Evolutionary conservation across 1,140 invertebrate genomes (phyloP).

Genomic region (Ruditapes philippinarum): DNA sequence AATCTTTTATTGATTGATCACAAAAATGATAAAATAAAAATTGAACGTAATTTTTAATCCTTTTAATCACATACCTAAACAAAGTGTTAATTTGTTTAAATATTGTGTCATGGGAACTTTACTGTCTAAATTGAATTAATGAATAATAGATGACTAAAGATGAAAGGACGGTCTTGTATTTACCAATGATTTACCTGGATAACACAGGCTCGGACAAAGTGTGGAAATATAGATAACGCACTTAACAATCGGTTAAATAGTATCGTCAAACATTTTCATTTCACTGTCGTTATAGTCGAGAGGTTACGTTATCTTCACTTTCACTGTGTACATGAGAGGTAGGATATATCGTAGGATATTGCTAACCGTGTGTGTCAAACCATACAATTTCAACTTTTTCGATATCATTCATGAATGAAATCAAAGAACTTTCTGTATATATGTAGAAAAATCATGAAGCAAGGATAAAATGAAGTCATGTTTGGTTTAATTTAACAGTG

Average conservation of each 20-base stretch:
- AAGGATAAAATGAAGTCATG: neutral
- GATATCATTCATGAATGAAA: neutral
- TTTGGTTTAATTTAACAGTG: neutral
- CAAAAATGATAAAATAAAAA: no score
- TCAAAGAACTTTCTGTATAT: neutral
- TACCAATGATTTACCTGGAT: slow-evolving; percentile 19
- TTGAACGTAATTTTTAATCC: no score
- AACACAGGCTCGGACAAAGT: neutral
- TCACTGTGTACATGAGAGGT: neutral
- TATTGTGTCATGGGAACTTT: neutral
- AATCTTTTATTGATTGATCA: no score
- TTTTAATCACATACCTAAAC: neutral
- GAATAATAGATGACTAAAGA: neutral
- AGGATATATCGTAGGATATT: slow-evolving; percentile 17
- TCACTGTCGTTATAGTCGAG: slow-evolving; percentile 5
- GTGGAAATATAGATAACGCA: neutral
- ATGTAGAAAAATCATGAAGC: neutral
- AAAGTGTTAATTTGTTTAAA: slow-evolving; percentile 30
- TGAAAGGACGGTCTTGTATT: slow-evolving; percentile 25
- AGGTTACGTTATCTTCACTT: slow-evolving; percentile 12
- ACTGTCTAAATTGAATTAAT: neutral
- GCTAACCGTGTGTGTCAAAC: slow-evolving; percentile 11
- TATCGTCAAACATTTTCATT: slow-evolving; percentile 22
- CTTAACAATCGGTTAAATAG: neutral
- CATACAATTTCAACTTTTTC: neutral